A percentile compares a stretch with the other conserved stretches of the same genome.
Evolutionary conservation across 2,888 invertebrate species (phyloP).

Genomic region (Plagodis pulveraria): DNA sequence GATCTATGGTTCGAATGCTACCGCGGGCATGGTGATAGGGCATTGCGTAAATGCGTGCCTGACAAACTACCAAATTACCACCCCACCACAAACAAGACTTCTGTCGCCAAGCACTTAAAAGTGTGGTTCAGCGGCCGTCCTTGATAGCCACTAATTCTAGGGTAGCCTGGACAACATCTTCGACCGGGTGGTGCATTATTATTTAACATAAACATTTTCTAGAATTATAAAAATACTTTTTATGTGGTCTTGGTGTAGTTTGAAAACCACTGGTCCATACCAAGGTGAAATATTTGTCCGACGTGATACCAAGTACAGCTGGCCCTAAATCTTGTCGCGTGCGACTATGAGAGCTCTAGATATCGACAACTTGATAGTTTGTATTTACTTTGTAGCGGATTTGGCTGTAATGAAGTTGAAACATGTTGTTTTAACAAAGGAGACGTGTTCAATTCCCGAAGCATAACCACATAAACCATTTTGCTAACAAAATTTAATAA

Average conservation of each 20-base stretch:
- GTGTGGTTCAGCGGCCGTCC: no score
- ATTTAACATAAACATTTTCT: no score
- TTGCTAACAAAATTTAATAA: not conserved
- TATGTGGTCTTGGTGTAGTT: slow-evolving; percentile 1
- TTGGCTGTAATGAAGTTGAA: slow-evolving; percentile 4
- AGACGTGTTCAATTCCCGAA: not conserved
- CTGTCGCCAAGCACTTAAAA: no score
- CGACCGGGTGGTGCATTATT: no score
- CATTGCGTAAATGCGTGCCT: no score
- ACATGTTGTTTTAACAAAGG: not conserved
- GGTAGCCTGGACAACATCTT: no score
- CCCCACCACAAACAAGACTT: no score
- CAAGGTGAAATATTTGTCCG: slow-evolving; percentile 77
- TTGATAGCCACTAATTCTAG: no score
- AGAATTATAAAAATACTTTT: not conserved
- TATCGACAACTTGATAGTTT: slow-evolving; percentile 48
- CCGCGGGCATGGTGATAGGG: no score
- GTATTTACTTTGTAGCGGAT: slow-evolving; percentile 38
- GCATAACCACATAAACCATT: not conserved
- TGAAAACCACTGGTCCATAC: slow-evolving; percentile 36
- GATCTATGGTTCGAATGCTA: no score
- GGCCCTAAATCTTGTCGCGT: slow-evolving; percentile 77
- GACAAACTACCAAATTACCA: no score
- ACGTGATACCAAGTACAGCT: slow-evolving; percentile 35
- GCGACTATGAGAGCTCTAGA: slow-evolving; percentile 54